phyloP scores from a whole-genome alignment of 2,113 vertebrate genomes.

The Cyanoramphus novaezelandiae region DNA sequence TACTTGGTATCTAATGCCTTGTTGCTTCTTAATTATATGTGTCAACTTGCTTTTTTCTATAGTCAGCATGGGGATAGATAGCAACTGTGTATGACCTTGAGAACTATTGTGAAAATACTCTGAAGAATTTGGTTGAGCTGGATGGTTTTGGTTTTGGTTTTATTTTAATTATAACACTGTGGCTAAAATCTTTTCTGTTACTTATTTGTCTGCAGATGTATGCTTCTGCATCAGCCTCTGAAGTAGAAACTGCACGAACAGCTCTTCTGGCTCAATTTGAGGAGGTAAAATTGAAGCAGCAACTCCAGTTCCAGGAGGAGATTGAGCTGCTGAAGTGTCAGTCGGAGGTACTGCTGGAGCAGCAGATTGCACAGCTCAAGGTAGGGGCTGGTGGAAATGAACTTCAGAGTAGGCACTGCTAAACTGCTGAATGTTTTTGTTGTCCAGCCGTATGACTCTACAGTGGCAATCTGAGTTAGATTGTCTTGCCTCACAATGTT shows the following conservation, averaged over 20 bases:
- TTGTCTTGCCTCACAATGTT: not conserved
- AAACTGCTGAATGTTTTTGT: not conserved
- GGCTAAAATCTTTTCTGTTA: not conserved
- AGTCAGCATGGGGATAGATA: not conserved
- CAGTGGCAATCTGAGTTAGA: not conserved
- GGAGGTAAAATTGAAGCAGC: constrained; percentile 74
- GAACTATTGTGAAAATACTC: not conserved
- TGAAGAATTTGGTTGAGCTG: not conserved
- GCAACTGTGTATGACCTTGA: not conserved
- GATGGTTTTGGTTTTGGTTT: not conserved
- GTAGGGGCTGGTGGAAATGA: constrained; percentile 45
- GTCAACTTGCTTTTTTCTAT: not conserved
- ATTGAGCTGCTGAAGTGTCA: constrained; percentile 82
- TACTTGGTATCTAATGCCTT: not conserved
- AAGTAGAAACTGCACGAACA: constrained; percentile 72
- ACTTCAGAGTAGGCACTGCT: not conserved
- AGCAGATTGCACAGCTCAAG: constrained; percentile 78
- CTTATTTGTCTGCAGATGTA: constrained; percentile 18
- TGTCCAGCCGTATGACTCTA: not conserved
- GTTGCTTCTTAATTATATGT: not conserved
- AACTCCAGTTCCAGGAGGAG: constrained; percentile 80
- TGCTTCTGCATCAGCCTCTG: constrained; percentile 44
- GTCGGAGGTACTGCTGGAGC: constrained; percentile 77
- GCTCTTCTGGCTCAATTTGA: constrained; percentile 65
- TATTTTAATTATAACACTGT: not conserved